A percentile compares a stretch with the other conserved stretches of the same genome.
Conservation (phyloP, 2,113 vertebrate genomes). For the Phoxinus phoxinus region DNA sequence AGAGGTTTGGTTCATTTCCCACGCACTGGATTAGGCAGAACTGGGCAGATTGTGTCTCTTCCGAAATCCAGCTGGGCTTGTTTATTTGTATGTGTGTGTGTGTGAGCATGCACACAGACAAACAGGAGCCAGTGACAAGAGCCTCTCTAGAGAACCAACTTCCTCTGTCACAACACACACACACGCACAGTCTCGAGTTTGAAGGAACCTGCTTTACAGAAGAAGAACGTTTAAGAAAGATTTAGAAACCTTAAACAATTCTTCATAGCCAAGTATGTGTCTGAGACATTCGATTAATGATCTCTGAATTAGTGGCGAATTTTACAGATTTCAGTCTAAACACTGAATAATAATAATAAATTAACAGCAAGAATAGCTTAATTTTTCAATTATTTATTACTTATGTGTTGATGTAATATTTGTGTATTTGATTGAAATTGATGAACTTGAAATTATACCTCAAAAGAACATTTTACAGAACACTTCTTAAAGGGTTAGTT, state of each 20-base stretch:
- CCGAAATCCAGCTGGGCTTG: conserved; percentile 75
- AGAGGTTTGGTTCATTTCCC: conserved; percentile 71
- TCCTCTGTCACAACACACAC: conserved; percentile 56
- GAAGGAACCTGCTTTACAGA: conserved; percentile 62
- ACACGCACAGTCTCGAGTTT: conserved; percentile 52
- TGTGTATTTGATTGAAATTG: background rate
- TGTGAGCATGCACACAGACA: conserved; percentile 75
- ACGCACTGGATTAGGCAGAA: conserved; percentile 75
- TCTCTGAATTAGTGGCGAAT: background rate
- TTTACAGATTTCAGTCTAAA: background rate
- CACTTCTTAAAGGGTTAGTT: background rate
- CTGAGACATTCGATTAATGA: background rate
- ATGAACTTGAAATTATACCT: background rate
- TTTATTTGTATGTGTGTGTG: conserved; percentile 76
- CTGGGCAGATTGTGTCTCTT: conserved; percentile 69
- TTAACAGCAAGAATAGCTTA: too few relatives aligned
- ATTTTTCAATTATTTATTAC: background rate
- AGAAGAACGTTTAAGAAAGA: conserved; percentile 42
- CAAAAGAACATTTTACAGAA: background rate
- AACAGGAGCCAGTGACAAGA: conserved; percentile 76
- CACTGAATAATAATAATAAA: too few relatives aligned
- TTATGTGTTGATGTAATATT: background rate
- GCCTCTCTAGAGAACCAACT: conserved; percentile 52
- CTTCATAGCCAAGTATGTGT: background rate
- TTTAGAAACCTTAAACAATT: background rate